Evolutionary conservation across 2,113 vertebrate species (phyloP).

Genomic region (Tragelaphus strepsiceros): DNA sequence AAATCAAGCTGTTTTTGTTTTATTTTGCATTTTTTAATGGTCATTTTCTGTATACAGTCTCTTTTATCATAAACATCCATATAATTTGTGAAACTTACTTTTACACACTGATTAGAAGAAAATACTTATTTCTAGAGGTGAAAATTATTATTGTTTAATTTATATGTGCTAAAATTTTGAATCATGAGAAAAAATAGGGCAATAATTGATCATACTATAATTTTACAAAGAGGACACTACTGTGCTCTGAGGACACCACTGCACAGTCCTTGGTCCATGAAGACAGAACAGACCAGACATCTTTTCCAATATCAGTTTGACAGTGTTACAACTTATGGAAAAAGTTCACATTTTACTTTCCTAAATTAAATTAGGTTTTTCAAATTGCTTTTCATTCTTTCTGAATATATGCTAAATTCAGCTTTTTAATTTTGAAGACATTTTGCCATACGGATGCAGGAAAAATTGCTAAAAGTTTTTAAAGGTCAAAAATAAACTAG

Average conservation of each 20-base stretch:
- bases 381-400: background rate
- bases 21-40: background rate
- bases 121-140: background rate
- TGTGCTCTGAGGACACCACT: background rate
- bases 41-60: background rate
- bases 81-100: background rate
- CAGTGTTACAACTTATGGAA: background rate
- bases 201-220: background rate
- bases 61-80: background rate
- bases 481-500: background rate
- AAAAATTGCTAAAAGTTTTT: background rate
- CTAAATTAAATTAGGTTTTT: background rate
- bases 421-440: background rate
- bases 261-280: background rate
- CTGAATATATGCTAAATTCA: background rate
- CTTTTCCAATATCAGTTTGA: background rate
- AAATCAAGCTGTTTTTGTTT: background rate
- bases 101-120: background rate
- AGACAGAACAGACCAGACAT: background rate
- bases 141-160: background rate
- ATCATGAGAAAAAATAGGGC: background rate
- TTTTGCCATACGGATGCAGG: background rate
- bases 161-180: background rate
- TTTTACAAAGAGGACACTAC: background rate
- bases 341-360: background rate